Conservation (phyloP, 2,888 invertebrate species). For the Macaria notata region DNA sequence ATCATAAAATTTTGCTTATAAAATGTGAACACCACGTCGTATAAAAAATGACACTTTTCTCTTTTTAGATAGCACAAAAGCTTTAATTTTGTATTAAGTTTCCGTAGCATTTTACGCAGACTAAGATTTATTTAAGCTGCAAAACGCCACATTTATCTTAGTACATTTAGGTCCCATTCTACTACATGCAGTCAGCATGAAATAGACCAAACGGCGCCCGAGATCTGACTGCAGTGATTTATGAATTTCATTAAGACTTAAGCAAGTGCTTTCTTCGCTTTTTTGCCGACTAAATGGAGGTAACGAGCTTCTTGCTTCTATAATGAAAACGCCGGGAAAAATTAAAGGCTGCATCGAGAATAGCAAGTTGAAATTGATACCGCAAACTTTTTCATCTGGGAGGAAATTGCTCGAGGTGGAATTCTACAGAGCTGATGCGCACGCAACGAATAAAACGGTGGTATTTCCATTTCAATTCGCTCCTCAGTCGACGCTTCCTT, state of each 20-base stretch:
- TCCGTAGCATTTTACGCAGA: not conserved
- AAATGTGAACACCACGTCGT: too few species aligned
- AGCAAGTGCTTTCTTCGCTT: constrained; percentile 52
- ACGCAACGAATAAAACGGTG: constrained; percentile 45
- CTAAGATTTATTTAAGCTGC: constrained; percentile 21
- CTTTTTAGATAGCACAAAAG: too few species aligned
- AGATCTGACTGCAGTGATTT: constrained; percentile 65
- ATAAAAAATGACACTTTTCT: too few species aligned
- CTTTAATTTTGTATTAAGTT: not conserved
- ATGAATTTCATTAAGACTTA: constrained; percentile 69
- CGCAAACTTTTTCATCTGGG: constrained; percentile 60
- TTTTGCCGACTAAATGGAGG: constrained; percentile 60
- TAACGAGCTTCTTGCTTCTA: constrained; percentile 67
- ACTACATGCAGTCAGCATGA: constrained; percentile 44
- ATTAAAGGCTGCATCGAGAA: constrained; percentile 53
- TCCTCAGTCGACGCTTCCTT: constrained; percentile 42
- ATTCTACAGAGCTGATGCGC: constrained; percentile 37
- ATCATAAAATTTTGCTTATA: too few species aligned
- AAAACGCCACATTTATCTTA: constrained; percentile 42
- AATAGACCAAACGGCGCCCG: constrained; percentile 60
- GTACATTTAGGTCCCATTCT: constrained; percentile 43
- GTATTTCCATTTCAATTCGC: constrained; percentile 54
- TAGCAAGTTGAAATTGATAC: constrained; percentile 61
- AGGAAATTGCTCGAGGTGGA: constrained; percentile 49
- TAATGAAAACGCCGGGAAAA: constrained; percentile 55